Evolutionary conservation across 2,888 invertebrate species (phyloP).

Genomic region (Sinotaia quadrata): DNA sequence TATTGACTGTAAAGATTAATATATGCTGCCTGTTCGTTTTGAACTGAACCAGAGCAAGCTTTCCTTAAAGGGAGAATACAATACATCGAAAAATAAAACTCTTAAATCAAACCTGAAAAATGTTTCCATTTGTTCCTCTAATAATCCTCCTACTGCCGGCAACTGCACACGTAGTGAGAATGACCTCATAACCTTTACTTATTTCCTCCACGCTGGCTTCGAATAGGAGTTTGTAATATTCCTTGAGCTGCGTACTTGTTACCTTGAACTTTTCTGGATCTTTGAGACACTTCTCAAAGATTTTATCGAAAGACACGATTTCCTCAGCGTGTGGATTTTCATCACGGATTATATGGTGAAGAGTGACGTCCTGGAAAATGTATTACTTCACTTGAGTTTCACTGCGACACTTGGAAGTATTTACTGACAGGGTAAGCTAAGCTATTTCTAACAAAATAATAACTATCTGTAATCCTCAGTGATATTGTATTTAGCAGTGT

Average conservation of each 20-base stretch:
- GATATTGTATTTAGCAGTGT: too few species aligned
- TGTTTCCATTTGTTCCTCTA: neutral
- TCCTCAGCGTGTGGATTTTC: conserved; percentile 31
- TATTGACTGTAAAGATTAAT: too few species aligned
- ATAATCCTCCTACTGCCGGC: neutral
- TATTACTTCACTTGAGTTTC: too few species aligned
- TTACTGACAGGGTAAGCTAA: too few species aligned
- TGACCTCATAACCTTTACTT: neutral
- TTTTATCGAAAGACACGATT: conserved; percentile 31
- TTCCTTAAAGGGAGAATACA: too few species aligned
- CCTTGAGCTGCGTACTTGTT: conserved; percentile 21
- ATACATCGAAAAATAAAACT: too few species aligned
- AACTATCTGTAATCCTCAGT: too few species aligned
- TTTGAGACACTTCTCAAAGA: conserved; percentile 21
- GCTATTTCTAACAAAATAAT: too few species aligned
- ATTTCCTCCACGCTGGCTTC: conserved; percentile 5
- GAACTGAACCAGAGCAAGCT: too few species aligned
- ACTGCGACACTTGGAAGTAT: too few species aligned
- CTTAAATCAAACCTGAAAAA: neutral
- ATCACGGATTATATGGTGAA: conserved; percentile 50
- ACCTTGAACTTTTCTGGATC: conserved; percentile 15
- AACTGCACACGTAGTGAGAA: conserved; percentile 8
- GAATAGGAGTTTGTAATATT: neutral
- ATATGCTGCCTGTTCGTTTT: too few species aligned
- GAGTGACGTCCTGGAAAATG: conserved; percentile 30